Evolutionary conservation across 2,888 invertebrate genomes (phyloP).

Genomic region (Acholoe squamosa): DNA sequence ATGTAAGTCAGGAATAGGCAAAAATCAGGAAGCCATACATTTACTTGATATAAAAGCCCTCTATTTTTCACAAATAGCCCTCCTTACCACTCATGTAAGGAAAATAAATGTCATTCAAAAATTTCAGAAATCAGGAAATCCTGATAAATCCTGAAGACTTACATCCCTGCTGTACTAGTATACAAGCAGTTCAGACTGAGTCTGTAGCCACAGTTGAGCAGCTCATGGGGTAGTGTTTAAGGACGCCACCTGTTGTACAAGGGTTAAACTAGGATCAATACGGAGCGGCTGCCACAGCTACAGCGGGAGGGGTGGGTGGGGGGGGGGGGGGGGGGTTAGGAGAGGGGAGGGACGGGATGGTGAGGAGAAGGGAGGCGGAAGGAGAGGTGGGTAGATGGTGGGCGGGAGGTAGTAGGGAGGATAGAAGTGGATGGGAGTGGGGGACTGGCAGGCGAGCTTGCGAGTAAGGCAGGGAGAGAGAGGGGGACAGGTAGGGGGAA

Average conservation of each 20-base stretch:
- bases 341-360: constrained; percentile 40
- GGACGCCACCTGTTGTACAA: constrained; percentile 31
- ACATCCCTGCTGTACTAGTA: too few species aligned
- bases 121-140: too few species aligned
- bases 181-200: too few species aligned
- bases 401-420: constrained; percentile 49
- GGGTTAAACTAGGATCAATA: constrained; percentile 59
- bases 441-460: not conserved
- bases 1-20: too few species aligned
- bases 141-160: too few species aligned
- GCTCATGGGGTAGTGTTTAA: not conserved
- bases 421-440: constrained; percentile 1
- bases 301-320: constrained; percentile 32
- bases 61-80: too few species aligned
- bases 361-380: not conserved
- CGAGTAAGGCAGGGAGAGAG: not conserved
- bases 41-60: too few species aligned
- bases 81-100: too few species aligned
- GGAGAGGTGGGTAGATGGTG: constrained; percentile 1
- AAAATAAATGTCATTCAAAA: too few species aligned
- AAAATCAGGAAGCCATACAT: too few species aligned
- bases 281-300: constrained; percentile 28
- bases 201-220: not conserved
- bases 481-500: constrained; percentile 19
- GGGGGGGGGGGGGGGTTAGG: constrained; percentile 62